Conservation (phyloP, 2,888 invertebrate genomes). For the Apamea sordens region DNA sequence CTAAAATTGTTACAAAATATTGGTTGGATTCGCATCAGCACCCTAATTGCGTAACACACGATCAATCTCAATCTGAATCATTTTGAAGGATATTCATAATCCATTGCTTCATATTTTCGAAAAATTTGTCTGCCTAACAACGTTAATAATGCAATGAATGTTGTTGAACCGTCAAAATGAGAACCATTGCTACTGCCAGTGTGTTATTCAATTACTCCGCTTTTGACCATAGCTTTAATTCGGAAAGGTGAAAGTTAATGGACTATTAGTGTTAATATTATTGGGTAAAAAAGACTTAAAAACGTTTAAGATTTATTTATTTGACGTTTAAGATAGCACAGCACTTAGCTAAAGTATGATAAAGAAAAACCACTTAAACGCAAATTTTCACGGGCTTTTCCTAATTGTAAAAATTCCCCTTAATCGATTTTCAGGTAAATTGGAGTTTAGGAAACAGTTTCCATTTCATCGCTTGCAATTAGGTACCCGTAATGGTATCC, state of each 20-base stretch:
- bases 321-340: background rate
- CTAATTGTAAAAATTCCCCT: background rate
- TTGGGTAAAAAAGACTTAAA: background rate
- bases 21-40: background rate
- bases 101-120: too few relatives aligned
- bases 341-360: background rate
- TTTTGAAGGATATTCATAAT: too few relatives aligned
- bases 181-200: too few relatives aligned
- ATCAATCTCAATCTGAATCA: too few relatives aligned
- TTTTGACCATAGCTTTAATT: background rate
- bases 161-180: too few relatives aligned
- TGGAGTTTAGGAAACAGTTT: slow-evolving; percentile 7
- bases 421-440: background rate
- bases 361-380: background rate
- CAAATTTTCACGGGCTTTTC: background rate
- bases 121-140: too few relatives aligned
- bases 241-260: background rate
- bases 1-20: too few relatives aligned
- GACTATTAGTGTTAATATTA: background rate
- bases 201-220: too few relatives aligned
- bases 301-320: background rate
- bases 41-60: too few relatives aligned
- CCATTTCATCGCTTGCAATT: slow-evolving; percentile 1
- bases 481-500: background rate
- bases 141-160: too few relatives aligned